A percentile compares a stretch with the other conserved stretches of the same genome.
These are phyloP conservation scores for Momotus momota DNA, from an alignment of 2,797 vertebrate genomes.

Conservation along the genomic window DNA sequence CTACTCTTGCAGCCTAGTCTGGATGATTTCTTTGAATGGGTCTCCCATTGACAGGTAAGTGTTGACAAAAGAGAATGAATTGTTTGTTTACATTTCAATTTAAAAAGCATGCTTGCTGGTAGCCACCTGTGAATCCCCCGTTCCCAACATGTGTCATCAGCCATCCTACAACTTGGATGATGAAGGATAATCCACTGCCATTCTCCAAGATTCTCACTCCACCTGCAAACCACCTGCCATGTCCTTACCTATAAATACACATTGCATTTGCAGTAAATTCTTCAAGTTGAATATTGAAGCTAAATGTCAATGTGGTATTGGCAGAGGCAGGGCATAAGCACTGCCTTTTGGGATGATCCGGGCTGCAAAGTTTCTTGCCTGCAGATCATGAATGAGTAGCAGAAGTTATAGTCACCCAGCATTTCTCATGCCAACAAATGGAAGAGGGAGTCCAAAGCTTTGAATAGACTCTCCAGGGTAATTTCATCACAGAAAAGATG, in stretches of 20 bases:
- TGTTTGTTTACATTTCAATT: neutral
- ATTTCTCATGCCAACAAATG: neutral
- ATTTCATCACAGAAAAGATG: neutral
- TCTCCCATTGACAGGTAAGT: neutral
- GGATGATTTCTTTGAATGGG: neutral
- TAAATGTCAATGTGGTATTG: neutral
- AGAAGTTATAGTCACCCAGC: neutral
- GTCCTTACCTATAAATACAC: neutral
- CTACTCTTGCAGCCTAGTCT: neutral
- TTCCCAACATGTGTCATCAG: neutral
- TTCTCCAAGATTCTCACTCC: neutral
- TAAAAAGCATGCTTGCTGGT: neutral
- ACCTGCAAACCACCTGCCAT: neutral
- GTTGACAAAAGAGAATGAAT: neutral
- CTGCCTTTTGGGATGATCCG: neutral
- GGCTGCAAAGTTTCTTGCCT: neutral
- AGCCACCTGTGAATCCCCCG: neutral
- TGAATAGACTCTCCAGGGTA: neutral
- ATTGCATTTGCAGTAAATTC: neutral
- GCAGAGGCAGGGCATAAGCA: neutral
- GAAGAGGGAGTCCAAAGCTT: neutral
- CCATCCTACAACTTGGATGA: neutral
- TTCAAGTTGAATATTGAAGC: neutral
- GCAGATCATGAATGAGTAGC: neutral
- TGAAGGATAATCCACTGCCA: neutral